Percentiles rank a stretch among this genome's conserved stretches.
phyloP scores from a whole-genome alignment of 2,888 invertebrate genomes.

The Lasioglossum figueresi region DNA sequence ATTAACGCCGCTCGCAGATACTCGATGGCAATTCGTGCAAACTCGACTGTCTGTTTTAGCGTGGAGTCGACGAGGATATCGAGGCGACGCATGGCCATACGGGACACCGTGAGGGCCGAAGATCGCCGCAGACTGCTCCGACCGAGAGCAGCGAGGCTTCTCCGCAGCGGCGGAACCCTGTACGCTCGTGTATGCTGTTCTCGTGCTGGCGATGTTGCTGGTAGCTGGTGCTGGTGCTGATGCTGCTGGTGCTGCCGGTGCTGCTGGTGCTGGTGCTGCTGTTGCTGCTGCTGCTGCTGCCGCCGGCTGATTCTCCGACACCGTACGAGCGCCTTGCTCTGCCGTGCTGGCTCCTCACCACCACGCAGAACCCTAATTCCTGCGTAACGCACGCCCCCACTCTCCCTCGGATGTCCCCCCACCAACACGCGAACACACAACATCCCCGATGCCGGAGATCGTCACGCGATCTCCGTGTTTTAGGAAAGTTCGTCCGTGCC shows the following conservation, averaged over 20 bases:
- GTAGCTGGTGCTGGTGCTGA: conserved; percentile 22
- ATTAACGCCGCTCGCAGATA: conserved; percentile 2
- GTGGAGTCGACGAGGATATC: conserved; percentile 35
- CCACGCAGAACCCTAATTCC: conserved; percentile 75
- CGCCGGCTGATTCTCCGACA: conserved; percentile 52
- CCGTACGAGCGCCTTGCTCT: conserved; percentile 50
- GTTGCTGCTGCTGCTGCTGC: conserved; percentile 33
- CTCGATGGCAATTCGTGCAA: conserved; percentile 23
- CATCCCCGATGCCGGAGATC: conserved; percentile 61
- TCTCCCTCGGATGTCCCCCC: conserved; percentile 65
- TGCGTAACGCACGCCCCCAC: conserved; percentile 73
- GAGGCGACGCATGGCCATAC: conserved; percentile 76
- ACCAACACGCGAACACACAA: conserved; percentile 52
- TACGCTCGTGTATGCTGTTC: conserved; percentile 32
- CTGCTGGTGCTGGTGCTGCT: too few relatives aligned
- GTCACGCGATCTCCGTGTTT: conserved; percentile 54
- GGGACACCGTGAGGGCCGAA: conserved; percentile 71
- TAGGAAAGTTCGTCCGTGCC: not conserved
- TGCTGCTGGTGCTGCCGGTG: conserved; percentile 27
- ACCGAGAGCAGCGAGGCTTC: conserved; percentile 60
- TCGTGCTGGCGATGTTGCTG: conserved; percentile 33
- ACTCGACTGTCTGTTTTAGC: conserved; percentile 30
- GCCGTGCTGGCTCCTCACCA: conserved; percentile 54
- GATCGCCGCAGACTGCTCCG: conserved; percentile 70
- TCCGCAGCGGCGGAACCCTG: conserved; percentile 59